phyloP scores from a whole-genome alignment of 1,140 invertebrate genomes.

The Ptiloglossa arizonensis region DNA sequence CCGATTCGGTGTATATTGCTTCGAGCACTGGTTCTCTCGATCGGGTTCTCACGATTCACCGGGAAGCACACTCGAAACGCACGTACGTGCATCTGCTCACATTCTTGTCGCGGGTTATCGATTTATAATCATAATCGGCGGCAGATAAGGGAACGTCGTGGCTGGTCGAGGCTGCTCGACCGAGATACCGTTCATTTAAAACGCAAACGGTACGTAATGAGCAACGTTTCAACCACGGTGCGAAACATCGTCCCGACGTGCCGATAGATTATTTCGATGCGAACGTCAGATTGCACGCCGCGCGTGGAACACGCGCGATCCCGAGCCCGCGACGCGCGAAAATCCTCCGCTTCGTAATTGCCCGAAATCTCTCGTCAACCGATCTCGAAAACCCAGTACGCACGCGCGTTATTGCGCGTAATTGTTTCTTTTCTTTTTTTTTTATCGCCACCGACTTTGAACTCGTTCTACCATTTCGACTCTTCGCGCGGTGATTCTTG shows the following conservation, averaged over 20 bases:
- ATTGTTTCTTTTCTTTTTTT: too few species aligned
- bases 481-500: too few species aligned
- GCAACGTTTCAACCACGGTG: neutral
- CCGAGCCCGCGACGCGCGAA: neutral
- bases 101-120: constrained; percentile 51
- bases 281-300: neutral
- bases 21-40: neutral
- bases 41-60: constrained; percentile 6
- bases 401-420: too few species aligned
- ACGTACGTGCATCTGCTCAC: constrained; percentile 29
- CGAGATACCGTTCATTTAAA: constrained; percentile 19
- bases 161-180: neutral
- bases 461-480: too few species aligned
- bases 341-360: too few species aligned
- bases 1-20: neutral
- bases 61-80: constrained; percentile 4
- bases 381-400: too few species aligned
- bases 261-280: constrained; percentile 11
- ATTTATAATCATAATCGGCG: constrained; percentile 57
- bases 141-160: constrained; percentile 47
- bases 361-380: too few species aligned
- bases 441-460: too few species aligned
- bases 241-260: neutral
- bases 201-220: neutral
- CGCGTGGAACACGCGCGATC: neutral